Conservation (phyloP, 1,140 invertebrate genomes). For the Mya arenaria region DNA sequence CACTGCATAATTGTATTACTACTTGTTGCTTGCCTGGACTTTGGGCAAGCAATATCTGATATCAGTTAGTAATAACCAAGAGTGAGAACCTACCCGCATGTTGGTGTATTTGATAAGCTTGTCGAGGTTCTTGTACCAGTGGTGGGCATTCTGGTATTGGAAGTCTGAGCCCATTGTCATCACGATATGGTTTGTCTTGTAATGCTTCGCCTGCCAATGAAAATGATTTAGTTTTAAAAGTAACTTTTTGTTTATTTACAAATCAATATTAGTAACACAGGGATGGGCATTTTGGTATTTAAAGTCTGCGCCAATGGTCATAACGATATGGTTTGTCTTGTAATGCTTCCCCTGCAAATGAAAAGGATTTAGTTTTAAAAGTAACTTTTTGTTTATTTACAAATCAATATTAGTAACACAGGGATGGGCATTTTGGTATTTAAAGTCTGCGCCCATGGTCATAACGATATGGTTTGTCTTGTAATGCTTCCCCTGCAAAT, state of each 20-base stretch:
- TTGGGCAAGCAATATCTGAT: too few relatives aligned
- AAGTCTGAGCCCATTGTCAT: constrained; percentile 98
- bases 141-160: constrained; percentile 91
- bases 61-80: too few relatives aligned
- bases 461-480: constrained; percentile 89
- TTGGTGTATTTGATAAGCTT: constrained; percentile 90
- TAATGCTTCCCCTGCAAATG: constrained; percentile 69
- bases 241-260: neutral
- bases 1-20: too few relatives aligned
- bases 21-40: too few relatives aligned
- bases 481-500: constrained; percentile 69
- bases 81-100: constrained; percentile 82
- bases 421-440: constrained; percentile 91
- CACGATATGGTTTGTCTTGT: constrained; percentile 87
- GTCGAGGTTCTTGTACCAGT: constrained; percentile 94
- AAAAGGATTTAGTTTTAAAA: neutral
- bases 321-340: constrained; percentile 87
- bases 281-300: constrained; percentile 91
- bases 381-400: neutral
- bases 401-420: too few relatives aligned
- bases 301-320: constrained; percentile 98
- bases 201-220: constrained; percentile 69
- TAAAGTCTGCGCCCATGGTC: constrained; percentile 97
- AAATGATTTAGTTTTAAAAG: neutral
- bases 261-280: too few relatives aligned